These are phyloP conservation scores for Fregetta grallaria DNA, from an alignment of 2,113 vertebrate genomes.

Conservation along the genomic window DNA sequence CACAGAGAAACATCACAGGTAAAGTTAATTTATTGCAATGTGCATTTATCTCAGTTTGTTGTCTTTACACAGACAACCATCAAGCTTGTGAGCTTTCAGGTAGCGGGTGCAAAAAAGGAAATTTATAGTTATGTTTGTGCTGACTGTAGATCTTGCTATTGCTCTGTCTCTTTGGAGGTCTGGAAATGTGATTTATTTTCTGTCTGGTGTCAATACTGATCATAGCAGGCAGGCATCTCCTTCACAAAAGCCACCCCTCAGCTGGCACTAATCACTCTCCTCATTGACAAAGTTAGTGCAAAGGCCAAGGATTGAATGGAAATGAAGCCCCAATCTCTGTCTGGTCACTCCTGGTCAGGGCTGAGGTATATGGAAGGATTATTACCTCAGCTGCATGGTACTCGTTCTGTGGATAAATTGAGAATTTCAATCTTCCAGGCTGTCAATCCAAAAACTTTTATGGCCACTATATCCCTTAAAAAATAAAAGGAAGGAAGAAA, in stretches of 20 bases:
- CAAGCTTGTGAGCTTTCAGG: neutral
- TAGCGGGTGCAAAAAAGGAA: neutral
- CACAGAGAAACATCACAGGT: neutral
- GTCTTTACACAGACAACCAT: neutral
- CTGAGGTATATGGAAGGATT: constrained; percentile 32
- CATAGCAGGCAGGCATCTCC: neutral
- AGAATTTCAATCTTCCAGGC: constrained; percentile 34
- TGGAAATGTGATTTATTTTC: constrained; percentile 49
- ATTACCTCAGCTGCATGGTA: neutral
- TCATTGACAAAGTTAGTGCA: constrained; percentile 25
- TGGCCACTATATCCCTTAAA: neutral
- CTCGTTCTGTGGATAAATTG: constrained; percentile 4
- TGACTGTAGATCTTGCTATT: constrained; percentile 26
- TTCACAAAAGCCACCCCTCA: neutral
- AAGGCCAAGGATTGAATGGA: constrained; percentile 37
- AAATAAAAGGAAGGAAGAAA: neutral
- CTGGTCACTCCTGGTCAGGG: constrained; percentile 5
- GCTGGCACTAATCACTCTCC: neutral
- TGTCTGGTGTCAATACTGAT: neutral
- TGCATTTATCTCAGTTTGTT: neutral
- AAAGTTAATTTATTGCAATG: neutral
- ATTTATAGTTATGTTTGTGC: constrained; percentile 4
- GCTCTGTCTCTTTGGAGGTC: neutral
- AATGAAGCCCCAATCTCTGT: neutral
- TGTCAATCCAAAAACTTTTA: constrained; percentile 45